Conservation (phyloP, 2,797 vertebrate genomes). For the Paratrypauchen microcephalus region DNA sequence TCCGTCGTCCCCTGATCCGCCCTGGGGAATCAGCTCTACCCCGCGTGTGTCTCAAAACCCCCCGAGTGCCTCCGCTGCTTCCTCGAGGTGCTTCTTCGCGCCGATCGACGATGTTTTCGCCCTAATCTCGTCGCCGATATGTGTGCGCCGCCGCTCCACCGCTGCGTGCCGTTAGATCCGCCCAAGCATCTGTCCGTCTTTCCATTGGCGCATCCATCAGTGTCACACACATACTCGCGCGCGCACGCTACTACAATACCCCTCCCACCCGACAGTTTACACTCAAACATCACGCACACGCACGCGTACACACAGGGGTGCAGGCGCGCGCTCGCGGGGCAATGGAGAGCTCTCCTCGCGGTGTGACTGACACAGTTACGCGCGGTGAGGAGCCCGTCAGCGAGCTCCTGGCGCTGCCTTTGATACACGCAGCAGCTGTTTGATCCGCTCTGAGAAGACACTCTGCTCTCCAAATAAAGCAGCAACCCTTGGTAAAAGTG, state of each 20-base stretch:
- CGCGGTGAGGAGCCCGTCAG: slow-evolving; percentile 31
- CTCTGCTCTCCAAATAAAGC: slow-evolving; percentile 1
- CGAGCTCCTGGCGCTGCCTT: slow-evolving; percentile 16
- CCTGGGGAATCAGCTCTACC: slow-evolving; percentile 59
- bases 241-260: slow-evolving; percentile 65
- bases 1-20: slow-evolving; percentile 48
- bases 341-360: slow-evolving; percentile 44
- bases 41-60: slow-evolving; percentile 34
- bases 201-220: slow-evolving; percentile 95
- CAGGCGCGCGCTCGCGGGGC: slow-evolving; percentile 29
- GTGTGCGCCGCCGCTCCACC: slow-evolving; percentile 70
- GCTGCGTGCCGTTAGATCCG: slow-evolving; percentile 87
- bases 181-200: slow-evolving; percentile 98
- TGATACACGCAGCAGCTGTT: slow-evolving; percentile 13
- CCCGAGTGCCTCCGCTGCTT: slow-evolving; percentile 26
- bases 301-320: slow-evolving; percentile 26
- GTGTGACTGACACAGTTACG: slow-evolving; percentile 55
- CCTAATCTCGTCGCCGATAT: slow-evolving; percentile 69
- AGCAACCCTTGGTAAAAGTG: background rate
- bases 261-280: slow-evolving; percentile 43
- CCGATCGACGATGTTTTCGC: slow-evolving; percentile 72
- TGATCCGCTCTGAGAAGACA: background rate
- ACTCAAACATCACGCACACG: slow-evolving; percentile 59
- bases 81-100: slow-evolving; percentile 48
- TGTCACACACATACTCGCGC: slow-evolving; percentile 78